Conservation (phyloP, 1,140 invertebrate genomes). For the Panagrolaimus sp. region DNA sequence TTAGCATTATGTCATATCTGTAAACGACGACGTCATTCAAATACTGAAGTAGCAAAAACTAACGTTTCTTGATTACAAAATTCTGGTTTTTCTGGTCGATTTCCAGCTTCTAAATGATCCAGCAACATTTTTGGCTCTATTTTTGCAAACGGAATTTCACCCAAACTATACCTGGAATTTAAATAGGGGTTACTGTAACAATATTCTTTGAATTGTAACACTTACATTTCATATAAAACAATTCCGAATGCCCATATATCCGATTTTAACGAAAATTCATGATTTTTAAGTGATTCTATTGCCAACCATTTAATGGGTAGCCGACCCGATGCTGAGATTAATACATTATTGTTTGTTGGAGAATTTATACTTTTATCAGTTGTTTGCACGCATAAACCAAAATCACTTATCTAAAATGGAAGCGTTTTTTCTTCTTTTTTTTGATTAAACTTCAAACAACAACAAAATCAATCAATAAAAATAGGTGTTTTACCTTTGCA, state of each 20-base stretch:
- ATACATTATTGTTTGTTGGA: neutral
- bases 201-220: too few relatives aligned
- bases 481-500: conserved; percentile 12
- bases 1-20: conserved; percentile 24
- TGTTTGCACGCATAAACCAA: conserved; percentile 15
- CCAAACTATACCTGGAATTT: conserved; percentile 3
- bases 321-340: conserved; percentile 13
- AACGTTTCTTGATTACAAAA: conserved; percentile 19
- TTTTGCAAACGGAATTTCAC: conserved; percentile 12
- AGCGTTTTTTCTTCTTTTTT: too few relatives aligned
- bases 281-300: conserved; percentile 8
- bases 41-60: neutral
- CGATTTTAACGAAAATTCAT: conserved; percentile 12
- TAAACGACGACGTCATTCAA: neutral
- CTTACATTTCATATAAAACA: conserved; percentile 12
- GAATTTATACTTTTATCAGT: conserved; percentile 4
- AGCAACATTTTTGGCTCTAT: conserved; percentile 11
- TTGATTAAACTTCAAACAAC: too few relatives aligned
- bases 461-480: neutral
- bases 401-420: conserved; percentile 18
- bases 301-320: conserved; percentile 23
- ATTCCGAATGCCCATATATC: conserved; percentile 20
- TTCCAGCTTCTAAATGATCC: conserved; percentile 17
- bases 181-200: too few relatives aligned
- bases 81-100: conserved; percentile 17